A percentile compares a stretch with the other conserved stretches of the same genome.
Evolutionary conservation across 2,113 vertebrate species (phyloP).

Genomic region (Pachyramphus minor): DNA sequence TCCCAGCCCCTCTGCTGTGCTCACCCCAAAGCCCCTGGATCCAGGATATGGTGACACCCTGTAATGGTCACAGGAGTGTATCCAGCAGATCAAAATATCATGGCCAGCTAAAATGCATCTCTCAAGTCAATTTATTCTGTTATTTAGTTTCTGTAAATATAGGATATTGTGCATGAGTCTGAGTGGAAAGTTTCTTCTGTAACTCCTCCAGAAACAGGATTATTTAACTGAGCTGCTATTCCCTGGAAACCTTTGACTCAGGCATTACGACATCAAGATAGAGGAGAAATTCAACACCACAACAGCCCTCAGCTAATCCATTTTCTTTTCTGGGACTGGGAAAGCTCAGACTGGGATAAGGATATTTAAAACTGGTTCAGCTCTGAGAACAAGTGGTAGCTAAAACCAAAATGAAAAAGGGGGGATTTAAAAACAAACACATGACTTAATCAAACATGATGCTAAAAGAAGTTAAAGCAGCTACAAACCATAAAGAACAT

Average conservation of each 20-base stretch:
- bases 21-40: fast-evolving
- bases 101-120: background rate
- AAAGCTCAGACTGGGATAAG: background rate
- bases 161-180: background rate
- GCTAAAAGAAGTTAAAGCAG: background rate
- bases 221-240: background rate
- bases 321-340: background rate
- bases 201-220: background rate
- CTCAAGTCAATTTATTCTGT: background rate
- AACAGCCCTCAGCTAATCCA: background rate
- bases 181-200: background rate
- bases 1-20: background rate
- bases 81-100: background rate
- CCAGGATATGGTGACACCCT: fast-evolving
- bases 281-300: background rate
- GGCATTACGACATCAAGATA: background rate
- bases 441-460: background rate
- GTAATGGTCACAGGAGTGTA: background rate
- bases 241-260: background rate
- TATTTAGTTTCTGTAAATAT: background rate
- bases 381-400: background rate
- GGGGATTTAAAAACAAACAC: background rate
- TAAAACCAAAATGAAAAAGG: background rate
- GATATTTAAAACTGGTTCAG: background rate
- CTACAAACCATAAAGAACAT: fast-evolving